Conservation (phyloP, 2,797 vertebrate species). For the Pangasius sanitwongsei region DNA sequence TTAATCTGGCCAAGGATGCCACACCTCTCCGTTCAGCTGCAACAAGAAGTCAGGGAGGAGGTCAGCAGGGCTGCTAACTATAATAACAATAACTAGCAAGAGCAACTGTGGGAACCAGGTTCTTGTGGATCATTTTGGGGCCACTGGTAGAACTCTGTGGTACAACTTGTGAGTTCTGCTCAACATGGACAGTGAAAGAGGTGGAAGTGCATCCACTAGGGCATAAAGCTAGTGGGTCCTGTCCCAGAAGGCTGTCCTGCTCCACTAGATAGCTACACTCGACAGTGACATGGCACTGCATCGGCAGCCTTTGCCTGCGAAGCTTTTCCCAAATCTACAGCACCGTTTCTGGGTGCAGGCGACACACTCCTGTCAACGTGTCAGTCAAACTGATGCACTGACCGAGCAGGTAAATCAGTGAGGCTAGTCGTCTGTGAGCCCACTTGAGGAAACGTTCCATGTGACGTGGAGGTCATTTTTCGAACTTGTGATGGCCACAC, state of each 20-base stretch:
- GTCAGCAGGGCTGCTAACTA: neutral
- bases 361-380: neutral
- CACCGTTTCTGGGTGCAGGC: neutral
- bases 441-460: neutral
- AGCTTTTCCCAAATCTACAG: neutral
- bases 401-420: neutral
- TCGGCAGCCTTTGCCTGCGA: neutral
- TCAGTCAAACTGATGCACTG: neutral
- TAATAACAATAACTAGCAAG: neutral
- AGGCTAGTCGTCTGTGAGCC: neutral
- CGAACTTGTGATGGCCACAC: neutral
- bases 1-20: neutral
- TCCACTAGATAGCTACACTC: neutral
- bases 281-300: neutral
- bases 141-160: neutral
- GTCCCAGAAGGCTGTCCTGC: neutral
- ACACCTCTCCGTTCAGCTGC: neutral
- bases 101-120: neutral
- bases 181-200: neutral
- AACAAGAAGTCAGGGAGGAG: neutral
- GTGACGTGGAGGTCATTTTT: neutral
- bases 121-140: neutral
- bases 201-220: neutral
- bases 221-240: neutral
- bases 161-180: neutral